A percentile compares a stretch with the other conserved stretches of the same genome.
These are phyloP conservation scores for Neogobius melanostomus DNA, from an alignment of 2,113 vertebrate genomes.

Conservation along the genomic window DNA sequence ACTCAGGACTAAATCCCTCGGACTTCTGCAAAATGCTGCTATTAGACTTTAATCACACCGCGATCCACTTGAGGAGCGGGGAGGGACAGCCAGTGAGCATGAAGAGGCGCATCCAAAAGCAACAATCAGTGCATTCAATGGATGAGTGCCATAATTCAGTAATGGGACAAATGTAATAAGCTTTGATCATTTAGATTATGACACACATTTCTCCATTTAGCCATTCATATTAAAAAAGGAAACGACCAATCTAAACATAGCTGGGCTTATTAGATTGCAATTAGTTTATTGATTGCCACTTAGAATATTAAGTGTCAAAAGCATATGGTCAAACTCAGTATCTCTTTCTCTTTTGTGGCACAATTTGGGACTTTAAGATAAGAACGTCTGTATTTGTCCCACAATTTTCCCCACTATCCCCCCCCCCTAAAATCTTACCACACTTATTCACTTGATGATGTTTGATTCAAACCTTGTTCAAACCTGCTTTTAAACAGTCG, in stretches of 20 bases:
- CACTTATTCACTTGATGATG: conserved; percentile 2
- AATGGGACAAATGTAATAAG: conserved; percentile 23
- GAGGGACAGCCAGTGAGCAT: conserved; percentile 48
- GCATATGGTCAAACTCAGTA: background rate
- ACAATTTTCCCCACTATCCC: too few relatives aligned
- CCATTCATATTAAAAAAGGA: background rate
- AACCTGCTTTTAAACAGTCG: conserved; percentile 19
- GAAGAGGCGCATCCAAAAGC: conserved; percentile 47
- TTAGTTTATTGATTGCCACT: background rate
- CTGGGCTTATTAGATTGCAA: background rate
- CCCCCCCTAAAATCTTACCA: too few relatives aligned
- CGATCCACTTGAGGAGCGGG: conserved; percentile 46
- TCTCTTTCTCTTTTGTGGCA: too few relatives aligned
- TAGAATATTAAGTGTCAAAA: background rate
- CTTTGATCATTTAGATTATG: background rate
- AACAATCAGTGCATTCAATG: conserved; percentile 45
- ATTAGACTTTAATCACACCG: conserved; percentile 74
- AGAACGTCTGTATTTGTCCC: too few relatives aligned
- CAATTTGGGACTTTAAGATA: too few relatives aligned
- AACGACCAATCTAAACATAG: background rate
- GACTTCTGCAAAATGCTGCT: conserved; percentile 65
- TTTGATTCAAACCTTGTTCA: conserved; percentile 17
- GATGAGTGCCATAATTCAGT: conserved; percentile 35
- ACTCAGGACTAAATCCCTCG: conserved; percentile 74
- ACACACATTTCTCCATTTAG: background rate